Conservation (phyloP, 2,888 invertebrate species). For the Platycnemis pennipes region DNA sequence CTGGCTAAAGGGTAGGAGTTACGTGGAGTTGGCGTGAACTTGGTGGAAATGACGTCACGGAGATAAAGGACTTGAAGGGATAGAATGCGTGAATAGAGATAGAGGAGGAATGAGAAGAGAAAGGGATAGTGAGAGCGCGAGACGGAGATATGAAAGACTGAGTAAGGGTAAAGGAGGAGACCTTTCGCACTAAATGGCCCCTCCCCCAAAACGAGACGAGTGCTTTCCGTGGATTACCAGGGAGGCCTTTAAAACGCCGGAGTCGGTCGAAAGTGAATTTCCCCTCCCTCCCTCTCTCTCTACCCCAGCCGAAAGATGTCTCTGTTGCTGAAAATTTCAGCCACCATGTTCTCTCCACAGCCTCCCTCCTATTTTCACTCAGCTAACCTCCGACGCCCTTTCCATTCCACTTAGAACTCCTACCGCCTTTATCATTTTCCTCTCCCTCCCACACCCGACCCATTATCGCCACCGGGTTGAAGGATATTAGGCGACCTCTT, state of each 20-base stretch:
- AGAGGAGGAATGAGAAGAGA: neutral
- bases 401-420: neutral
- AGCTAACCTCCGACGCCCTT: neutral
- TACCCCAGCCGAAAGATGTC: constrained; percentile 30
- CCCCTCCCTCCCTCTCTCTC: neutral
- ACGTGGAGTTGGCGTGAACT: neutral
- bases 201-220: neutral
- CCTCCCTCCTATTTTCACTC: neutral
- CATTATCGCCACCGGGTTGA: neutral
- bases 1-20: too few relatives aligned
- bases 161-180: neutral
- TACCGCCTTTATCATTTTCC: neutral
- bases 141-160: neutral
- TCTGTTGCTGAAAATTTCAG: neutral
- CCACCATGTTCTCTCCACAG: neutral
- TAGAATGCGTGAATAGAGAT: neutral
- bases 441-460: neutral
- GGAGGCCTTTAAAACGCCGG: neutral
- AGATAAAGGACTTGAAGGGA: neutral
- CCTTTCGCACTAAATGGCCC: neutral
- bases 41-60: neutral
- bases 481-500: neutral
- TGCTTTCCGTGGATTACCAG: constrained; percentile 4
- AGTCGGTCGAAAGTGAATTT: constrained; percentile 26
- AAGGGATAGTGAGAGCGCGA: neutral